A percentile compares a stretch with the other conserved stretches of the same genome.
phyloP scores from a whole-genome alignment of 2,888 invertebrate genomes.

The Drosophila stalkeri region DNA sequence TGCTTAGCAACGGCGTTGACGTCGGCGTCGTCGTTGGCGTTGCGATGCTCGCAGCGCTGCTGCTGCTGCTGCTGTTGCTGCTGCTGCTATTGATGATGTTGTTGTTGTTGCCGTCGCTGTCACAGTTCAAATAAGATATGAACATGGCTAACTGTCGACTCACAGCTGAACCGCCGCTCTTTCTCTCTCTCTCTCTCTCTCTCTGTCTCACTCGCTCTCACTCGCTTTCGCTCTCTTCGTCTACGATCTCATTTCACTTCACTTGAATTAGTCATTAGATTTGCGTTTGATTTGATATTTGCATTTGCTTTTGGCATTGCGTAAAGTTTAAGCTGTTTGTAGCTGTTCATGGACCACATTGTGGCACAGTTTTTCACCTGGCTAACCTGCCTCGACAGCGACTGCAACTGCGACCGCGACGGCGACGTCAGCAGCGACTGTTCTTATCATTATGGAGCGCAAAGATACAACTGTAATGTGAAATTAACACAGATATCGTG shows the following conservation, averaged over 20 bases:
- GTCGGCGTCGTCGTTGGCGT: constrained; percentile 40
- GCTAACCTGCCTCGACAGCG: constrained; percentile 38
- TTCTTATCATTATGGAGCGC: constrained; percentile 57
- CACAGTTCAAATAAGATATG: constrained; percentile 78
- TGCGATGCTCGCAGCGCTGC: constrained; percentile 39
- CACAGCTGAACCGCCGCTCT: neutral
- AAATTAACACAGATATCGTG: neutral
- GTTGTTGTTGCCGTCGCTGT: constrained; percentile 47
- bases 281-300: constrained; percentile 10
- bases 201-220: constrained; percentile 7
- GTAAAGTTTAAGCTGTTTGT: constrained; percentile 26
- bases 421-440: constrained; percentile 21
- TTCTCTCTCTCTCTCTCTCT: constrained; percentile 5
- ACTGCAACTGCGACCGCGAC: constrained; percentile 12
- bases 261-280: constrained; percentile 9
- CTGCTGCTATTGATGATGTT: constrained; percentile 24
- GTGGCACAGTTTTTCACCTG: constrained; percentile 2
- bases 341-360: constrained; percentile 16
- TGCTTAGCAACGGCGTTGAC: constrained; percentile 62
- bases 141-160: constrained; percentile 65
- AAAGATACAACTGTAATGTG: constrained; percentile 32
- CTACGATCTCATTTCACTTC: constrained; percentile 39
- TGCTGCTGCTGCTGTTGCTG: constrained; percentile 27
- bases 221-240: constrained; percentile 8
- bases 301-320: neutral